Base-by-base conservation (phyloP, 2,113 vertebrate genomes). In the Mola mola region DNA sequence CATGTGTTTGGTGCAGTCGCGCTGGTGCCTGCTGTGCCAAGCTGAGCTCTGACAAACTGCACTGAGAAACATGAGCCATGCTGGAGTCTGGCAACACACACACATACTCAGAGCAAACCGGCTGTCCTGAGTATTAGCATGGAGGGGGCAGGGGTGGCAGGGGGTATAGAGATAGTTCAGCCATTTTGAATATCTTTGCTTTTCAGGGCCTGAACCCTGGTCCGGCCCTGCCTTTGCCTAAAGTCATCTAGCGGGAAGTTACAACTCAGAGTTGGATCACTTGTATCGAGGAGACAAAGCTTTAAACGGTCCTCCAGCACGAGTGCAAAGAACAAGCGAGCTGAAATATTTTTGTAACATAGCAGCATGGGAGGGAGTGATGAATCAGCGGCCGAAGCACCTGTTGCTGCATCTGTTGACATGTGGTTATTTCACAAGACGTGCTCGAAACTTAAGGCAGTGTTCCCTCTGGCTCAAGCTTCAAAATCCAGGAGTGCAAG, bases 41-140 rank as follows among this genome's bases (percentile, higher is more conserved):
- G 90, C 91, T 91, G 89, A 85, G 87, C 84, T 91, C 87, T 90
- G 90, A 89, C 89, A 94, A 87, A 85, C 92, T 88, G 82, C 72
- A 81, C 83, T 87, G 83, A 90, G 95, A 96, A 95, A 95, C 90
- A 95, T 91, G 92, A 94, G 92, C 93, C 95, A 88, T 79, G 89
- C 79, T 78, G 75, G 92, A 90, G 85, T 91, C 90, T 91, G 88
- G 91, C 92, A 92, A 90, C 89, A 82, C 90, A 90, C 90, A 88
- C 70, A 62, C 64, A 49, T 57, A 26, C 69, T 33, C 56, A 58
- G 33, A 58, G 88, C 61, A 53, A 61, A 83, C 63, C 70, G 93
- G 92, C 89, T 92, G 93, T 93, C 93, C 92, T 92, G 75, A 82
- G 67, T 12, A 48, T 53, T 67, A 8, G 88, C n/a, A n/a, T n/a